Percentiles rank a stretch among this genome's conserved stretches.
Evolutionary conservation across 2,797 vertebrate species (phyloP).

Genomic region (Rhinella marina): DNA sequence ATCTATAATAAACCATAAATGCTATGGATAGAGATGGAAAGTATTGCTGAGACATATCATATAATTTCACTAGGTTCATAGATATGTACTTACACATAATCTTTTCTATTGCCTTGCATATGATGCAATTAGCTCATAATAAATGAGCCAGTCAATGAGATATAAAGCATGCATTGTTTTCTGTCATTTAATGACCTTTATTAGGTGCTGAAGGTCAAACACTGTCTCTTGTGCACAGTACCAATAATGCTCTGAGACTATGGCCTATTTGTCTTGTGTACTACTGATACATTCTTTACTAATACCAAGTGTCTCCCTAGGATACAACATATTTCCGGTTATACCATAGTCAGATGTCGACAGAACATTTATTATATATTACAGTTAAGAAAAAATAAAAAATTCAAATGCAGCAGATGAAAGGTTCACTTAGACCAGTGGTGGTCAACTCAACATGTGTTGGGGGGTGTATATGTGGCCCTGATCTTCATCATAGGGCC

Average conservation of each 20-base stretch:
- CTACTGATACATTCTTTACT: conserved; percentile 69
- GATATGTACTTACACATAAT: neutral
- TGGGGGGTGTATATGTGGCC: neutral
- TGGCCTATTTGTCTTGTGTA: conserved; percentile 70
- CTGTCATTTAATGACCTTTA: conserved; percentile 69
- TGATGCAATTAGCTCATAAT: neutral
- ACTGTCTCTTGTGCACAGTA: conserved; percentile 68
- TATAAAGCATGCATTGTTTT: conserved; percentile 64
- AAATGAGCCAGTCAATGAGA: neutral
- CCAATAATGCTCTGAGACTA: conserved; percentile 69
- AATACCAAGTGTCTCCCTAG: conserved; percentile 66
- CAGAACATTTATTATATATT: neutral
- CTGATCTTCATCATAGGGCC: neutral
- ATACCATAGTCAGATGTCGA: neutral
- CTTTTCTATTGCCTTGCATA: neutral
- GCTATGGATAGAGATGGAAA: neutral
- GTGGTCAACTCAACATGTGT: neutral
- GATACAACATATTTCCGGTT: conserved; percentile 68
- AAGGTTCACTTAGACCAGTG: neutral
- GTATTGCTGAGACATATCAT: neutral
- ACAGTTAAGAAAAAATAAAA: neutral
- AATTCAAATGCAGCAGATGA: neutral
- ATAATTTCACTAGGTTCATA: neutral
- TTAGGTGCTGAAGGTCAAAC: conserved; percentile 66
- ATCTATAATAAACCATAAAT: neutral